Conservation (phyloP, 2,113 vertebrate genomes). For the Thymallus thymallus region DNA sequence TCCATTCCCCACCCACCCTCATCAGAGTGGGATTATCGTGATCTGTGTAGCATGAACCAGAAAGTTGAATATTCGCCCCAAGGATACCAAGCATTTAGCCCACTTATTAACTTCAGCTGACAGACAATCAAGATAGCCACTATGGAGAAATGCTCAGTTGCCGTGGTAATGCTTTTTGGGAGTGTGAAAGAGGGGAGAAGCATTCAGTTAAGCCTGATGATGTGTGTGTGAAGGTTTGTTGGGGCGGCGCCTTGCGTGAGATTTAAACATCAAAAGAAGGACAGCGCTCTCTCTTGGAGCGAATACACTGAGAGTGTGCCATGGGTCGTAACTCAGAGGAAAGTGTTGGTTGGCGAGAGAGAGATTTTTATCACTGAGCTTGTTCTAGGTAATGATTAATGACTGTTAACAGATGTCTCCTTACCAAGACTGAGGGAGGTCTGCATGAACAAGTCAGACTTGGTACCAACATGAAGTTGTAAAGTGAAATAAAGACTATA, state of each 20-base stretch:
- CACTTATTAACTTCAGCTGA: slow-evolving; percentile 79
- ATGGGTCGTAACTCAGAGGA: slow-evolving; percentile 63
- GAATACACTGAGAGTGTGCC: slow-evolving; percentile 25
- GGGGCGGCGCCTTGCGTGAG: slow-evolving; percentile 67
- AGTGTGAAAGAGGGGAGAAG: slow-evolving; percentile 24
- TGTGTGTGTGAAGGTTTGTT: slow-evolving; percentile 28
- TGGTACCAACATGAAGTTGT: not conserved
- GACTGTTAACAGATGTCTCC: slow-evolving; percentile 25
- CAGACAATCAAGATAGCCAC: slow-evolving; percentile 76
- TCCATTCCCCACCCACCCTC: not conserved
- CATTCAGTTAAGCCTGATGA: not conserved
- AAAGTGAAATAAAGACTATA: not conserved
- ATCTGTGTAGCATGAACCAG: slow-evolving; percentile 50
- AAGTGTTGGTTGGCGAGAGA: not conserved
- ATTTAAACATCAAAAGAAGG: slow-evolving; percentile 61
- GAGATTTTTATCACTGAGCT: slow-evolving; percentile 21
- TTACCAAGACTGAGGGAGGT: slow-evolving; percentile 7
- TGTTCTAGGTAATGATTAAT: slow-evolving; percentile 19
- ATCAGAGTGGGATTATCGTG: slow-evolving; percentile 51
- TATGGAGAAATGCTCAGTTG: slow-evolving; percentile 47
- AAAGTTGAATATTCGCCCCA: slow-evolving; percentile 65
- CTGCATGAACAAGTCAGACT: slow-evolving; percentile 5
- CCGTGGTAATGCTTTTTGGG: slow-evolving; percentile 54
- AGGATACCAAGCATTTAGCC: slow-evolving; percentile 66
- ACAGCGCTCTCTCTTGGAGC: slow-evolving; percentile 38